Percentiles rank a stretch among this genome's conserved stretches.
Evolutionary conservation across 2,113 vertebrate genomes (phyloP).

Genomic region (Myocastor coypus): DNA sequence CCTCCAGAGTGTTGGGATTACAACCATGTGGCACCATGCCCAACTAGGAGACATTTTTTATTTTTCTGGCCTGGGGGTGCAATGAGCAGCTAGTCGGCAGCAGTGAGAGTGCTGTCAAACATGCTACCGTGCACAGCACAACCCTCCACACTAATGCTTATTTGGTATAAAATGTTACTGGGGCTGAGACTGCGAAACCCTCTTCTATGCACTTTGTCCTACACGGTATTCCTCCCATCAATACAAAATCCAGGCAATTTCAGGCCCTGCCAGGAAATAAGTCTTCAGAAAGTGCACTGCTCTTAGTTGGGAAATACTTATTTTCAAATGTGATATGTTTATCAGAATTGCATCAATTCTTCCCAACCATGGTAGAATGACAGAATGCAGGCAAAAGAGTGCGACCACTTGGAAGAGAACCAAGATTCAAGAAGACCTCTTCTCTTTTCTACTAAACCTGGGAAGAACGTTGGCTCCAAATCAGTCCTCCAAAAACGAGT

Average conservation of each 20-base stretch:
- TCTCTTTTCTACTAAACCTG: background rate
- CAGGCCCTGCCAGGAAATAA: background rate
- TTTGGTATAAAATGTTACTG: background rate
- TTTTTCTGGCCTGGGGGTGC: background rate
- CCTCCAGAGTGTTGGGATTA: no score
- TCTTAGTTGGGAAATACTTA: constrained; percentile 24
- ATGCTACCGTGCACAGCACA: background rate
- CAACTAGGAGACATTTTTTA: background rate
- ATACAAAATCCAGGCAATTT: constrained; percentile 1
- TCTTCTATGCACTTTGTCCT: background rate
- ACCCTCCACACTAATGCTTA: background rate
- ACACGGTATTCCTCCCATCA: background rate
- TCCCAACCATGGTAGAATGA: background rate
- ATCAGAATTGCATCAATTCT: background rate
- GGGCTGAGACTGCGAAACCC: background rate
- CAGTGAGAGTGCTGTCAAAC: background rate
- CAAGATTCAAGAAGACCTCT: background rate
- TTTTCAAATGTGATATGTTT: constrained; percentile 49
- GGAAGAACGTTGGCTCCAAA: background rate
- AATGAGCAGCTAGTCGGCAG: background rate
- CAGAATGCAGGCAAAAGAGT: background rate
- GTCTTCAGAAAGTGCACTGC: background rate
- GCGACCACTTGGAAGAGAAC: background rate
- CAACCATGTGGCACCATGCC: background rate
- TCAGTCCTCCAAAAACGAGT: constrained; percentile 17